Percentiles rank a stretch among this genome's conserved stretches.
Conservation (phyloP, 2,797 vertebrate species). For the Uromys caudimaculatus region DNA sequence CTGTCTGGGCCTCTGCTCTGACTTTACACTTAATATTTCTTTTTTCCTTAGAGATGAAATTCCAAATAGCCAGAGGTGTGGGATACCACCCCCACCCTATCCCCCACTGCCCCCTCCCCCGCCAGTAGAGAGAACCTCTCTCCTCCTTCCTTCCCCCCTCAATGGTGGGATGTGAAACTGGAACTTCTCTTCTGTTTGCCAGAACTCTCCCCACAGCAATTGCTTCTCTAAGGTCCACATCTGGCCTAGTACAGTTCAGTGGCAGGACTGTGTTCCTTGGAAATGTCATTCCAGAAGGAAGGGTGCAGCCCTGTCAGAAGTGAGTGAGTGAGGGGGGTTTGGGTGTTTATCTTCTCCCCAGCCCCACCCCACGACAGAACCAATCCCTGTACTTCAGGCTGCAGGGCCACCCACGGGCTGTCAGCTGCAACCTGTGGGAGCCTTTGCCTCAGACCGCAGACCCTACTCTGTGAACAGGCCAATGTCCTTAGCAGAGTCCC, state of each 20-base stretch:
- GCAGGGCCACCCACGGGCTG: not conserved
- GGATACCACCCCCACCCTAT: not conserved
- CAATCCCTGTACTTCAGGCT: not conserved
- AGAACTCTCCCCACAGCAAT: not conserved
- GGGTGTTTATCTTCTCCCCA: not conserved
- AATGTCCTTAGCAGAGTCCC: not conserved
- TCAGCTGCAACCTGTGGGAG: not conserved
- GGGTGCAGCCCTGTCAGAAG: not conserved
- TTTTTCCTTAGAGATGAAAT: not conserved
- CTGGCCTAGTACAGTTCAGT: no score
- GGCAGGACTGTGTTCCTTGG: not conserved
- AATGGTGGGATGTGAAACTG: not conserved
- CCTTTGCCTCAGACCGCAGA: not conserved
- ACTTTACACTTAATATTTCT: not conserved
- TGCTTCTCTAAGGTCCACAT: not conserved
- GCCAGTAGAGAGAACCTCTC: not conserved
- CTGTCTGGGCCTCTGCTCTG: not conserved
- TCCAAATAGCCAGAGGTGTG: not conserved
- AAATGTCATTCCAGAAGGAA: not conserved
- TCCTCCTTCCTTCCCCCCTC: not conserved
- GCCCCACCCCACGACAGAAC: not conserved
- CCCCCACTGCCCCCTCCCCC: not conserved
- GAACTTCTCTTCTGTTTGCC: not conserved
- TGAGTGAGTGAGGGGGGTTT: not conserved
- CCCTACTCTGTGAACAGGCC: not conserved